Evolutionary conservation across 2,888 invertebrate genomes (phyloP).

Genomic region (Ganaspis brasiliensis): DNA sequence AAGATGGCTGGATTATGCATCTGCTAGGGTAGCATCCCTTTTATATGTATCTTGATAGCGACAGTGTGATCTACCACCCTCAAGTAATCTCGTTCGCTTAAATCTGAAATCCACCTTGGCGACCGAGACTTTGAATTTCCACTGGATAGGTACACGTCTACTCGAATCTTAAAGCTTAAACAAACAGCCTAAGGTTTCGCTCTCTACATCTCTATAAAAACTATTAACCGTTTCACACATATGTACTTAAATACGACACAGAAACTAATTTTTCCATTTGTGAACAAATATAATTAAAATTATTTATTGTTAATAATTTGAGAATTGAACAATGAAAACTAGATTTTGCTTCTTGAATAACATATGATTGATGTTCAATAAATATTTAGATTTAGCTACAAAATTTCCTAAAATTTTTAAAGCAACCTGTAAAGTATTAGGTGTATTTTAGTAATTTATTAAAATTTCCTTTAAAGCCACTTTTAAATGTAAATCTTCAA

Average conservation of each 20-base stretch:
- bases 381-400: no score
- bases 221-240: neutral
- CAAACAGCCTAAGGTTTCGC: constrained; percentile 1
- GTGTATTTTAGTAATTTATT: no score
- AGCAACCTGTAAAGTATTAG: no score
- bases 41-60: constrained; percentile 29
- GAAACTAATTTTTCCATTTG: neutral
- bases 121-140: constrained; percentile 36
- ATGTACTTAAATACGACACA: neutral
- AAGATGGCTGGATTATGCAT: constrained; percentile 16
- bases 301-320: no score
- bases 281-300: neutral
- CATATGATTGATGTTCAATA: no score
- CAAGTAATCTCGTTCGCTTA: constrained; percentile 35
- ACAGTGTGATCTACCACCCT: constrained; percentile 16
- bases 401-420: no score
- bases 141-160: constrained; percentile 8
- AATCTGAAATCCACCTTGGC: constrained; percentile 18
- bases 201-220: constrained; percentile 9
- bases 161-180: constrained; percentile 1
- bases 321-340: no score
- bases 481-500: no score
- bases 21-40: constrained; percentile 5
- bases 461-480: no score
- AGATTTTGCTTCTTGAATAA: no score